Evolutionary conservation across 2,797 vertebrate species (phyloP).

Genomic region (Triplophysa yarkandensis): DNA sequence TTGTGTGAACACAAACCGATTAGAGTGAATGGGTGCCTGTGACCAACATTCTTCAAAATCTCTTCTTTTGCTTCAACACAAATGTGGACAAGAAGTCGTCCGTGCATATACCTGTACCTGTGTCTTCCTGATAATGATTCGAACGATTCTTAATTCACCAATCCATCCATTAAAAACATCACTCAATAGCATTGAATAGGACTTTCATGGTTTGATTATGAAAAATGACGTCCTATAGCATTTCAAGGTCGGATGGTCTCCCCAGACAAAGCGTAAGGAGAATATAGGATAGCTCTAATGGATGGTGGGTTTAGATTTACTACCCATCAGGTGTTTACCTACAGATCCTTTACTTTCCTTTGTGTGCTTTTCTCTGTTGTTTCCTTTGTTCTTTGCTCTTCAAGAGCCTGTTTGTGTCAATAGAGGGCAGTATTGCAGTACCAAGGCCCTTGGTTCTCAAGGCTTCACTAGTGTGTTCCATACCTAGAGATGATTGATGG

Average conservation of each 20-base stretch:
- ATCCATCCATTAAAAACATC: not conserved
- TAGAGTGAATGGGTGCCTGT: too few relatives aligned
- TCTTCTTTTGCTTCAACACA: not conserved
- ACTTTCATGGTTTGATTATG: not conserved
- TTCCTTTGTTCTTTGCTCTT: slow-evolving; percentile 62
- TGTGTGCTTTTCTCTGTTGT: slow-evolving; percentile 36
- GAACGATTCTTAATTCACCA: not conserved
- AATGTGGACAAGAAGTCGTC: not conserved
- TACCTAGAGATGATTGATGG: slow-evolving; percentile 58
- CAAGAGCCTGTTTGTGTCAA: slow-evolving; percentile 37
- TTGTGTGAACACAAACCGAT: too few relatives aligned
- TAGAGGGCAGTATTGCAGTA: slow-evolving; percentile 64
- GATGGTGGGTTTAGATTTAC: slow-evolving; percentile 31
- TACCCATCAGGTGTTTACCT: slow-evolving; percentile 21
- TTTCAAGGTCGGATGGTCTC: not conserved
- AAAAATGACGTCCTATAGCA: not conserved
- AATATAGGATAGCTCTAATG: not conserved
- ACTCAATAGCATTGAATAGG: not conserved
- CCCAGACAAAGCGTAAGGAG: not conserved
- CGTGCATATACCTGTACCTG: too few relatives aligned
- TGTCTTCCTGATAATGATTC: not conserved
- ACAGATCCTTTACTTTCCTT: slow-evolving; percentile 39
- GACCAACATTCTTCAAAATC: too few relatives aligned
- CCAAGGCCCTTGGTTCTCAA: slow-evolving; percentile 19
- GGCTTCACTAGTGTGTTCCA: slow-evolving; percentile 46